Evolutionary conservation across 1,140 invertebrate genomes (phyloP).

Genomic region (Gonioctena quinquepunctata): DNA sequence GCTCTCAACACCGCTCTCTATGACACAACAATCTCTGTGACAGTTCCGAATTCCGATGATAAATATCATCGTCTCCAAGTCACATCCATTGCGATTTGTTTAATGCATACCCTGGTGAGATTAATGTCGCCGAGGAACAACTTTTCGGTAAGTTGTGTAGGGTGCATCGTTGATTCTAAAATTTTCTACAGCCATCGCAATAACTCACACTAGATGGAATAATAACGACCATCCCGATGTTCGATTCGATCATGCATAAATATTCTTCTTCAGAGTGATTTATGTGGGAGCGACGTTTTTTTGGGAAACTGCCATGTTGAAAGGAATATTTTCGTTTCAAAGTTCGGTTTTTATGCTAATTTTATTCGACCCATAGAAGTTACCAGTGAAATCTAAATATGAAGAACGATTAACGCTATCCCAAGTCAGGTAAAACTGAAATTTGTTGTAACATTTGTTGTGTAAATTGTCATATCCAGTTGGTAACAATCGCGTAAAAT

Average conservation of each 20-base stretch:
- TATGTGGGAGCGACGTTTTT: neutral
- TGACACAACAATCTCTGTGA: neutral
- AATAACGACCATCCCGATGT: constrained; percentile 3
- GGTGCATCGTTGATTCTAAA: constrained; percentile 16
- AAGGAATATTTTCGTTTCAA: too few species aligned
- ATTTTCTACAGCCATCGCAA: constrained; percentile 13
- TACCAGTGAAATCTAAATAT: too few species aligned
- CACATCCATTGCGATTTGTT: constrained; percentile 11
- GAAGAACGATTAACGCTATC: too few species aligned
- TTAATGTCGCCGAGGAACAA: constrained; percentile 21
- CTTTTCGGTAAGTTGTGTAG: neutral
- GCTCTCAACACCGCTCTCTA: too few species aligned
- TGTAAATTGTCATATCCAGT: too few species aligned
- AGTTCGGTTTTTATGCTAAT: neutral
- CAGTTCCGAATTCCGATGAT: neutral
- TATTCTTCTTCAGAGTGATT: constrained; percentile 3
- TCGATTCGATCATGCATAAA: constrained; percentile 8
- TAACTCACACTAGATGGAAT: constrained; percentile 17
- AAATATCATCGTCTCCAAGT: constrained; percentile 14
- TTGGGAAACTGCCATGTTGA: neutral
- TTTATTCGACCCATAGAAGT: too few species aligned
- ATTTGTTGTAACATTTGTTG: too few species aligned
- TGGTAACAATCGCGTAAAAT: too few species aligned
- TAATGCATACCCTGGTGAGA: constrained; percentile 15
- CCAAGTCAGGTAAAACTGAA: too few species aligned